These are phyloP conservation scores for Trachythela sp. DNA, from an alignment of 64 coral and sea anemone species.

Conservation along the genomic window DNA sequence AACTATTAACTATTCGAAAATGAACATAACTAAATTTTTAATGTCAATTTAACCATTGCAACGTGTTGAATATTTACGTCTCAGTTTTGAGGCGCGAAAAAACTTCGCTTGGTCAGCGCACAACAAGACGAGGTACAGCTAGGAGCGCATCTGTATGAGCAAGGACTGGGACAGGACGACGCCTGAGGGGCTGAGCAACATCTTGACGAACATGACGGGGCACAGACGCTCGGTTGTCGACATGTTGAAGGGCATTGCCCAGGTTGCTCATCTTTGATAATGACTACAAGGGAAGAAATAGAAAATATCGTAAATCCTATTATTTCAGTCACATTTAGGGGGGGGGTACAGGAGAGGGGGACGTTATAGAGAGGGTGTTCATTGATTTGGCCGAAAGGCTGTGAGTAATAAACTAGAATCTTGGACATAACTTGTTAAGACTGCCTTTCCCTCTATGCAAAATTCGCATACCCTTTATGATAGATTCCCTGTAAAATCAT, in stretches of 20 bases:
- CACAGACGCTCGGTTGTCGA: background rate
- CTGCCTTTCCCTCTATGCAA: no score
- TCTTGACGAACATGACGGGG: background rate
- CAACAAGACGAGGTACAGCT: constrained; percentile 7
- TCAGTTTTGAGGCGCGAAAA: background rate
- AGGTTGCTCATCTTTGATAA: background rate
- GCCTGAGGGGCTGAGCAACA: background rate
- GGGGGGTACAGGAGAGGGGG: no score
- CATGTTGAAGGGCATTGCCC: background rate
- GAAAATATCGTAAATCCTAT: background rate
- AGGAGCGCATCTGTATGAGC: background rate
- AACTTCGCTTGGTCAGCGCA: background rate
- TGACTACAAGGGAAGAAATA: background rate
- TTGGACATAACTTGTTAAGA: no score
- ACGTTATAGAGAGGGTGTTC: no score
- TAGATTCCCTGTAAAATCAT: no score
- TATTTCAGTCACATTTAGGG: no score
- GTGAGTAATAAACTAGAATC: no score
- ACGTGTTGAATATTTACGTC: background rate
- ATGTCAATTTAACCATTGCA: background rate
- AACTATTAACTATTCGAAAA: background rate
- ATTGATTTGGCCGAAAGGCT: no score
- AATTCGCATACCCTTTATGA: no score
- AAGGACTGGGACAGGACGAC: background rate
- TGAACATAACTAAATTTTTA: background rate